A percentile compares a stretch with the other conserved stretches of the same genome.
phyloP scores from a whole-genome alignment of 2,113 vertebrate species.

The Nycticebus coucang region DNA sequence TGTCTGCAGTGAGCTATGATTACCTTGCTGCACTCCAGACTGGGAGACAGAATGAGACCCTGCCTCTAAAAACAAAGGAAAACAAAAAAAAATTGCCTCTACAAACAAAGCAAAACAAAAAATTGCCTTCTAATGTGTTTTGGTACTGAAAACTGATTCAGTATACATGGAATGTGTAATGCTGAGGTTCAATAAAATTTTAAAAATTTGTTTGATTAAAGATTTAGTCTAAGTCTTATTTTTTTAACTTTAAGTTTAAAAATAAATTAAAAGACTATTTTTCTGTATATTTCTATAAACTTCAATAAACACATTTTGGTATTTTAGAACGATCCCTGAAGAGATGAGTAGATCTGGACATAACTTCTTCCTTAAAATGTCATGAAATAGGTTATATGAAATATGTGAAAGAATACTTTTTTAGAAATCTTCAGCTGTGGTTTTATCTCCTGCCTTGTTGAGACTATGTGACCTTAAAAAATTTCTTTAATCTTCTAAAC shows the following conservation, averaged over 20 bases:
- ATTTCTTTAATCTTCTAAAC: background rate
- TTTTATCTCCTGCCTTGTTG: background rate
- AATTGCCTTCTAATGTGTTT: constrained; percentile 8
- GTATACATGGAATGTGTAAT: background rate
- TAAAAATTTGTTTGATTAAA: background rate
- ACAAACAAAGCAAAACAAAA: no score
- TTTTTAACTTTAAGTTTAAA: constrained; percentile 9
- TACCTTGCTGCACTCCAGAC: no score
- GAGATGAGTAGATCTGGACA: background rate
- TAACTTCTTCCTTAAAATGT: background rate
- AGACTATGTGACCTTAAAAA: constrained; percentile 3
- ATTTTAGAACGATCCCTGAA: constrained; percentile 6
- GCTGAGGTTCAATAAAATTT: background rate
- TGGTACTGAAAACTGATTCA: background rate
- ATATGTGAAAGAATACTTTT: background rate
- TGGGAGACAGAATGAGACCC: no score
- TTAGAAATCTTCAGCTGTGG: background rate
- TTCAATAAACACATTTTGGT: constrained; percentile 35
- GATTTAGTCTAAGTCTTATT: background rate
- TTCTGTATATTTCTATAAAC: background rate
- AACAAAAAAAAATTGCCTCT: no score
- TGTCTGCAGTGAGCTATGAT: no score
- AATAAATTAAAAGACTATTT: constrained; percentile 27
- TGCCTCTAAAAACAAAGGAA: no score
- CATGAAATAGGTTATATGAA: background rate